Evolutionary conservation across 2,113 vertebrate species (phyloP), one percentile per base, ranked within the genome.

Genomic region (Columba janthina): DNA sequence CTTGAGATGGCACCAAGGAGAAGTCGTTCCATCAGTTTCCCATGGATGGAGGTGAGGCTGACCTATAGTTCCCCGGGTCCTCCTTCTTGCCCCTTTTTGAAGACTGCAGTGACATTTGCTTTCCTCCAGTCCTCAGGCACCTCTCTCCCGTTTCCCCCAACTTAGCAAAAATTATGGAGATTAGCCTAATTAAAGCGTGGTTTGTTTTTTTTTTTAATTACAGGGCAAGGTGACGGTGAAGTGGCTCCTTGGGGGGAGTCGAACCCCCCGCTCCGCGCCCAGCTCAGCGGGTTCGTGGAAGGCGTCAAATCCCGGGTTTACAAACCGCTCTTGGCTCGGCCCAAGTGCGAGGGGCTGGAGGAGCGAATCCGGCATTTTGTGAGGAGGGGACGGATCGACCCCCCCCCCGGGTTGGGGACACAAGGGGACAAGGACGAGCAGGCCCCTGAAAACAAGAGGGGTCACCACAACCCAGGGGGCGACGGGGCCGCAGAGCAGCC

Each of bases 281-380:
- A 98, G 60, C 91, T 92, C 36, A 97, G 98, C 75, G 96, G 97
- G 56, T 98, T 99, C 2, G 75, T 99, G 40, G 99, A 99, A 94
- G 99, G 99, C 12, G 98, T 98, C 85, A 98, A 96, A 81, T 98
- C 98, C n/a, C 98, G 96, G 20, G 98, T 97, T 20, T 99, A 99
- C 94, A 98, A 98, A 19, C 98, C 98, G 0, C 86, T 99, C 64
- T 97, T 99, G 96, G 97, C 99, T 62, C 98, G 99, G 8, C 99
- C 98, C 1, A 97, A 98, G 65, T 99, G 99, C 46, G 98, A 99
- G 97, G 99, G 98, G 66, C 95, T 99, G 94, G 99, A 99, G 95
- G 98, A 98, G 7, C 97, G 99, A 56, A 99, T 99, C 85, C 97
- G 98, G 57, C 99, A 99, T 83, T 99, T 98, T 53, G 98, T 99